Conservation (phyloP, 1,140 invertebrate species). For the Heliconius hewitsoni region DNA sequence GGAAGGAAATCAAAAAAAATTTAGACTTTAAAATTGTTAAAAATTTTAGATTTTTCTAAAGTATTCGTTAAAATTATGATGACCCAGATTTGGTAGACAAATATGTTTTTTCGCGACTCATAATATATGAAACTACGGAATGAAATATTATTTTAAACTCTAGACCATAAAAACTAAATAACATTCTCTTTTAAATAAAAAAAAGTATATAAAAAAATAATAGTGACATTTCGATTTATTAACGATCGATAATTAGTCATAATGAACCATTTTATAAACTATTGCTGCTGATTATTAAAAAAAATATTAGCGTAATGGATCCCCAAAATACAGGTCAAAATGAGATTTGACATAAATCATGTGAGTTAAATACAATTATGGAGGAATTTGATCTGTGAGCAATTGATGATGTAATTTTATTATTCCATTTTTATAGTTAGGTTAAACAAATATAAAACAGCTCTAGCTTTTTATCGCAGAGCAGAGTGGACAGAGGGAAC, state of each 20-base stretch:
- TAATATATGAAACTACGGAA: neutral
- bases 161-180: too few species aligned
- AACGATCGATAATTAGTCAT: too few species aligned
- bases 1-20: neutral
- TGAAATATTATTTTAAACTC: too few species aligned
- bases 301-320: neutral
- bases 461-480: too few species aligned
- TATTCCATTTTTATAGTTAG: neutral
- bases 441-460: neutral
- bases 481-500: too few species aligned
- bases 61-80: constrained; percentile 6
- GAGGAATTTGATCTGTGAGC: neutral
- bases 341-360: neutral
- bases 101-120: neutral
- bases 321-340: neutral
- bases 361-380: neutral
- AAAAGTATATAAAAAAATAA: too few species aligned
- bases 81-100: neutral
- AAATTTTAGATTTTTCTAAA: neutral
- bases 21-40: neutral
- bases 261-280: too few species aligned
- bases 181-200: too few species aligned
- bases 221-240: too few species aligned
- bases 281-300: too few species aligned
- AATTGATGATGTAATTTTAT: neutral